These are phyloP conservation scores for Lytechinus pictus DNA, from an alignment of 35 echinoderm and acorn worm genomes.

Conservation along the genomic window DNA sequence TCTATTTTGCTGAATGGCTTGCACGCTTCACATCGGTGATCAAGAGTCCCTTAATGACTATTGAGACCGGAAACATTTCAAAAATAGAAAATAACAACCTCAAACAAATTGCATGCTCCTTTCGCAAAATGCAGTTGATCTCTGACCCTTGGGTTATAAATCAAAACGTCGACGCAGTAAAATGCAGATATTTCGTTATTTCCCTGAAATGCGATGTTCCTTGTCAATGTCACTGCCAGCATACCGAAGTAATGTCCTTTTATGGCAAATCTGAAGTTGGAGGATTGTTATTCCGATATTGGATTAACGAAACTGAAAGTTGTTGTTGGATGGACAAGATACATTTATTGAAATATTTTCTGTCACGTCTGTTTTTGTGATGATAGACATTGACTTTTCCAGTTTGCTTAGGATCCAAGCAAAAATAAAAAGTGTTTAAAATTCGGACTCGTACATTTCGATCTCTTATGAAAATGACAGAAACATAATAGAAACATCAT, in stretches of 20 bases:
- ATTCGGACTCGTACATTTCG: too few species aligned
- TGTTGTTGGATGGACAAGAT: background rate
- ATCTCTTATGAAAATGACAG: too few species aligned
- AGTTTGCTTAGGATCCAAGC: too few species aligned
- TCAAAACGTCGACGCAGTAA: background rate
- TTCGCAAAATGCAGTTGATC: background rate
- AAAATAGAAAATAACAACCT: background rate
- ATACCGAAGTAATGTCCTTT: background rate
- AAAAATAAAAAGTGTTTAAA: too few species aligned
- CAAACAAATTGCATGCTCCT: background rate
- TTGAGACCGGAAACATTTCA: background rate
- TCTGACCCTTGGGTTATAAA: background rate
- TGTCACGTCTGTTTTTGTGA: too few species aligned
- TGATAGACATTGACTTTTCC: too few species aligned
- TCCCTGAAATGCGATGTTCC: background rate
- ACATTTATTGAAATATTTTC: background rate
- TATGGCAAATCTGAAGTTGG: background rate
- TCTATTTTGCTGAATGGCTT: background rate
- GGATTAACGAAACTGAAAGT: constrained; percentile 18
- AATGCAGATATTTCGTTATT: background rate
- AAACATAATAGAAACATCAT: too few species aligned
- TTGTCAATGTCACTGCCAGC: background rate
- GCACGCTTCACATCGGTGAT: background rate
- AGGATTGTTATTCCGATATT: background rate
- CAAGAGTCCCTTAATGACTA: background rate